Evolutionary conservation across 2,113 vertebrate species (phyloP).

Genomic region (Cettia cetti): DNA sequence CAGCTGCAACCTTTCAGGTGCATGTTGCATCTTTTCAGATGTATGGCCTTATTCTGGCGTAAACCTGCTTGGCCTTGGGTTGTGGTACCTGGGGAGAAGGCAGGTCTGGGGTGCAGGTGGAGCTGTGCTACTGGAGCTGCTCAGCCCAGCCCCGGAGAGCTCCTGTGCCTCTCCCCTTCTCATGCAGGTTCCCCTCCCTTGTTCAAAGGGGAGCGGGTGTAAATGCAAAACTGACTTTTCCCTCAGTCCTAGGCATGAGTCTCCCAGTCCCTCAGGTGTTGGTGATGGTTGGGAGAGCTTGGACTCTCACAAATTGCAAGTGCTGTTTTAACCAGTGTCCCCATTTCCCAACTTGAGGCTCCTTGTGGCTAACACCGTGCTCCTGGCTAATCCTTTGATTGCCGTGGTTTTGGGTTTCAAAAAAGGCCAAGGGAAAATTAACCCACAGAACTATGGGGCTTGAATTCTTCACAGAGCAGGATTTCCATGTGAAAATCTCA

Average conservation of each 20-base stretch:
- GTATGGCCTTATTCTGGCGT: background rate
- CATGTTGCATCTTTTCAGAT: background rate
- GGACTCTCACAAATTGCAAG: accelerated
- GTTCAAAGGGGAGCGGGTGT: background rate
- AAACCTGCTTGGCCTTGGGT: accelerated
- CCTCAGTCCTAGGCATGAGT: background rate
- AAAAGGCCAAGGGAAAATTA: background rate
- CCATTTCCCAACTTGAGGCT: background rate
- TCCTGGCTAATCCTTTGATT: background rate
- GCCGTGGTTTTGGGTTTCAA: background rate
- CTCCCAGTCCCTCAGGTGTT: background rate
- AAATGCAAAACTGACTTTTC: background rate
- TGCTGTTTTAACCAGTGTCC: background rate
- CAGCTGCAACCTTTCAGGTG: background rate
- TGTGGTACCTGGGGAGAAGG: accelerated
- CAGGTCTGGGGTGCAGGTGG: background rate
- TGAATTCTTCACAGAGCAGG: background rate
- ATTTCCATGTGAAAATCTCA: background rate
- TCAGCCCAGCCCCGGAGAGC: accelerated
- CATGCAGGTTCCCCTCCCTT: background rate
- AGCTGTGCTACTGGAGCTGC: background rate
- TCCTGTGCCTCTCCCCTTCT: background rate
- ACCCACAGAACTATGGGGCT: background rate
- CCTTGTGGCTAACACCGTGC: background rate
- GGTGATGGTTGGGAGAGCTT: background rate